Base-by-base conservation (phyloP, 2,113 vertebrate genomes). In the Hiodon tergisus region DNA sequence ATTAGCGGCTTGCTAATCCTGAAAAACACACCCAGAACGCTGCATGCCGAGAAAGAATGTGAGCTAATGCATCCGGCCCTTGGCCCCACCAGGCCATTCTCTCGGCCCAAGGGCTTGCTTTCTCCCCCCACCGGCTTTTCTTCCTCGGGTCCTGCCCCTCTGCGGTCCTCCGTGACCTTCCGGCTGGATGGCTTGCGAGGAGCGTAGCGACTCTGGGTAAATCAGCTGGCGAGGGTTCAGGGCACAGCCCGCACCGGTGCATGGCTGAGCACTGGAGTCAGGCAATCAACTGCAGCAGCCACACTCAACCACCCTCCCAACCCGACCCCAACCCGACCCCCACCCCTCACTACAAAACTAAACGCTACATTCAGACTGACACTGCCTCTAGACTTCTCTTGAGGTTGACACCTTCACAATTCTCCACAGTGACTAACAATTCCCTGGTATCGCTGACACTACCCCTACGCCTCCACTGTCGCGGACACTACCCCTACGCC, bases 151-250 rank as follows among this genome's bases (percentile, higher is more conserved):
- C 71, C n/a, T 5, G 59, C 71, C 61, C 59, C 58, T 52, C 59
- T 72, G 71, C 62, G 71, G 51, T 59, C 71, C 71, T 61, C 71
- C n/a, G 59, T 71, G 70, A 54, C 54, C 54, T 57, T 13, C 2
- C 13, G 57, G 70, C 70, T 13, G 59, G 71, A 61, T 72, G 86
- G 83, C 83, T 88, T 86, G 82, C 83, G 83, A 79, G 77, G 83
- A 88, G 78, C 77, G 77, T 87, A 89, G 84, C 59, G 78, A 81
- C 80, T 86, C 71, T 81, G 85, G 88, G 90, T 88, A 86, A 71
- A 87, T 89, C 85, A 88, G 87, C 88, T 91, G 90, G 87, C 89
- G 88, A 84, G 85, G 89, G 88, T 83, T 91, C 91, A 89, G 86
- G 86, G 88, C 83, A 84, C 86, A 91, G 83, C 86, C 88, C 84